Base-by-base conservation (phyloP, 2,888 invertebrate genomes). In the Drosophila nigricruria region DNA sequence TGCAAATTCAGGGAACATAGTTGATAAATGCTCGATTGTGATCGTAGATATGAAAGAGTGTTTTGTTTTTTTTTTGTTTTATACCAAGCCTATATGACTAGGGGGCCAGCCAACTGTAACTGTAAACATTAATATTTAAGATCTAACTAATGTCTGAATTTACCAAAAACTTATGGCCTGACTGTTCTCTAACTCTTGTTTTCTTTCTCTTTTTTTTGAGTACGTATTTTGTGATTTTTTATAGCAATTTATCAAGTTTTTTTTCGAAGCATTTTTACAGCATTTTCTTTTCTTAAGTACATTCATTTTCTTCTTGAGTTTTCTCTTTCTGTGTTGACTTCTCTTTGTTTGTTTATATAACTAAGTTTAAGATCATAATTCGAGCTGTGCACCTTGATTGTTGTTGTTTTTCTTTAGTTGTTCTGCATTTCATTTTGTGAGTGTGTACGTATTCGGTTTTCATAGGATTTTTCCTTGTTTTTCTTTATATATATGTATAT, bases 1-100 rank as follows among this genome's bases (percentile, higher is more conserved):
- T 82, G 73, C 75, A 57, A 76, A 77, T 61, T 66, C 72, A 67
- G 80, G 81, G 78, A 78, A 77, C 77, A 76, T 82, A 71, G 66
- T 81, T 49, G 61, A 53, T 65, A 68, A 86, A 67, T 67, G 77
- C 80, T 88, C 89, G 84, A 84, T 84, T 84, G 89, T 84, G 86
- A 88, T 84, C 89, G 84, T 79, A 88, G 84, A 84, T 84, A 84
- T 84, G 84, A 89, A 89, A 85, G 86, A 60, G 71, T 82, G 47
- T 27, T 34, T 67, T 56, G 3, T 43, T 34, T 32, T 50, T 20
- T 1, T 14, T 32, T 34, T 20, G 20, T 20, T 42, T 20, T 42
- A 10, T 18, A 40, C 71, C 77, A 82, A 87, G 82, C 82, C 80
- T 82, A 77, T 82, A 77, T 88, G 90, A 89, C 84, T 89, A 89